phyloP scores from a whole-genome alignment of 2,113 vertebrate species.

The Telmatochromis sp. region DNA sequence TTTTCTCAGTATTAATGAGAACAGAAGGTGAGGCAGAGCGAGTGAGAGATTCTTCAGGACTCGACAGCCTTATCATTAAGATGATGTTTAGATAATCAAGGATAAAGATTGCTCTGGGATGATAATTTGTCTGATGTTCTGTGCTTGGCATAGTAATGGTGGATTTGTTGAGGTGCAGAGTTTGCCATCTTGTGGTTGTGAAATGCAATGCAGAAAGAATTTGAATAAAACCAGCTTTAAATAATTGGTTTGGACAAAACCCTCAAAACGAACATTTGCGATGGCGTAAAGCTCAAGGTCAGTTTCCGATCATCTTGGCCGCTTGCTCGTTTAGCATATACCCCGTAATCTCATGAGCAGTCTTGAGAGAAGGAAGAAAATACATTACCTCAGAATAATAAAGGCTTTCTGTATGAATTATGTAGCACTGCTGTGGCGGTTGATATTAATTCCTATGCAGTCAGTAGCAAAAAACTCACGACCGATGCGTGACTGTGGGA shows the following conservation, averaged over 20 bases:
- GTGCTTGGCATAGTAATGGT: neutral
- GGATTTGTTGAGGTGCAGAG: neutral
- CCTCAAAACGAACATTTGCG: neutral
- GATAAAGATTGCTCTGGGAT: neutral
- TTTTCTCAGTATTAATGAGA: neutral
- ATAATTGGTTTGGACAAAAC: neutral
- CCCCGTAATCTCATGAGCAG: slow-evolving; percentile 3
- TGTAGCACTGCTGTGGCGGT: slow-evolving; percentile 7
- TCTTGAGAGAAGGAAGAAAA: neutral
- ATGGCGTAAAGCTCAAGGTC: neutral
- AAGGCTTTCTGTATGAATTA: slow-evolving; percentile 42
- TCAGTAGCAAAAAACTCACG: neutral
- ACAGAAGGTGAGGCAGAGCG: neutral
- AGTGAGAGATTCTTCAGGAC: neutral
- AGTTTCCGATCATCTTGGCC: neutral
- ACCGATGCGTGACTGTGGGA: neutral
- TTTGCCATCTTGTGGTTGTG: slow-evolving; percentile 38
- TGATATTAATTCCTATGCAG: slow-evolving; percentile 27
- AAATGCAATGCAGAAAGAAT: neutral
- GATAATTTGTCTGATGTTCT: neutral
- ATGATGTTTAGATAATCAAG: neutral
- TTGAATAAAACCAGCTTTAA: neutral
- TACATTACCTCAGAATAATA: slow-evolving; percentile 29
- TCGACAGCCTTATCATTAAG: neutral
- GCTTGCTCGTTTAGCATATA: neutral